Base-by-base conservation (phyloP, 2,113 vertebrate species). In the Eurypyga helias region DNA sequence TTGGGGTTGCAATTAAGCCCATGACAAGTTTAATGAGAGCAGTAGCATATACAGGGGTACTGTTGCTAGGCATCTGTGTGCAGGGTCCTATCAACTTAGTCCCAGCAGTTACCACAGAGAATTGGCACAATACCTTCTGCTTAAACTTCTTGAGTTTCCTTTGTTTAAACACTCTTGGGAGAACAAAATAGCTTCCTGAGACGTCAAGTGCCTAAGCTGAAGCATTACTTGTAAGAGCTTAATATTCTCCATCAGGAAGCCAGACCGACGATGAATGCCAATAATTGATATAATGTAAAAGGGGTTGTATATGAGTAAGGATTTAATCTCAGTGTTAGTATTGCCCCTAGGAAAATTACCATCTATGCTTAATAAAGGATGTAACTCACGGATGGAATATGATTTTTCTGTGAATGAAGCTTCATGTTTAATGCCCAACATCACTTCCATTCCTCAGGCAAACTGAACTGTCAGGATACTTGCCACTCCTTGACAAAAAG, bases 131-230 rank as follows among this genome's bases (percentile, higher is more conserved):
- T 60, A 77, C 20, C 10, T 90, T 52, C 62, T 41, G 13, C 52
- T 71, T 90, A 55, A 77, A 80, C 18, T 96, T 85, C 46, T 81
- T 81, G 17, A 86, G 31, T 62, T 94, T 85, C 66, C 48, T 80
- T 94, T 95, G 75, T 94, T 94, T 95, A 93, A 96, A 82, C n/a
- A 33, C 61, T 90, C 46, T 36, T 51, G 36, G 65, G 51, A 93
- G 71, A 85, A 79, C 4, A 92, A 90, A 76, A 66, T 49, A 86
- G 17, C 57, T 95, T 91, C 34, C 17, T 5, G 4, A 92, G 83
- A 77, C 15, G 5, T 62, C 58, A 91, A 95, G 49, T 66, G 31
- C 34, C 67, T 92, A 87, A 84, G n/a, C 34, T 91, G 48, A 89
- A 83, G 18, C 33, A 71, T 66, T 87, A 41, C 12, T 62, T 78